A percentile compares a stretch with the other conserved stretches of the same genome.
Conservation (phyloP, 2,797 vertebrate genomes). For the Tragelaphus oryx region DNA sequence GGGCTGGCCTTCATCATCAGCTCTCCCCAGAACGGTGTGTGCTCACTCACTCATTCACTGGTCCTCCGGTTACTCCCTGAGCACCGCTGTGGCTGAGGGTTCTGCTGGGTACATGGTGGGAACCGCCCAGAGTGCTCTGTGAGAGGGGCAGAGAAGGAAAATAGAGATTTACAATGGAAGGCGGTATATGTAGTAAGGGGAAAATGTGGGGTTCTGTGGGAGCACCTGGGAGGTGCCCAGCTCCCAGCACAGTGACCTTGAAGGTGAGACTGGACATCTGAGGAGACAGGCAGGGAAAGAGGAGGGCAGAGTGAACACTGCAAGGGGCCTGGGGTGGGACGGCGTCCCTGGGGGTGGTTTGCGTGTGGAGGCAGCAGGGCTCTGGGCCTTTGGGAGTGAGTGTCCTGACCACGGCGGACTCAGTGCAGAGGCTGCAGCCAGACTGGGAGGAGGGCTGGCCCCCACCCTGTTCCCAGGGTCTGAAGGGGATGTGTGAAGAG, state of each 20-base stretch:
- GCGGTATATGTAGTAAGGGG: not conserved
- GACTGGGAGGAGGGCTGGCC: not conserved
- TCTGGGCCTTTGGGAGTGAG: not conserved
- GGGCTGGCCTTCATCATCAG: not conserved
- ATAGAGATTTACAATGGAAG: accelerated
- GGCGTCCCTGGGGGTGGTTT: not conserved
- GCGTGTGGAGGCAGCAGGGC: not conserved
- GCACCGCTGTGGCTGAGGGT: not conserved
- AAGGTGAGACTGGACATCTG: not conserved
- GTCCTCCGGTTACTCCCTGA: not conserved
- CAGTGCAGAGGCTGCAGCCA: accelerated
- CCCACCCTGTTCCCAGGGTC: not conserved
- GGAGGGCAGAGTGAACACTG: not conserved
- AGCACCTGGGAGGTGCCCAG: accelerated
- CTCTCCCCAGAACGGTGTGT: not conserved
- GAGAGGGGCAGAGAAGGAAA: not conserved
- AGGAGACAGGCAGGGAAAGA: not conserved
- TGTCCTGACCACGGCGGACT: not conserved
- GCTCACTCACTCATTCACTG: not conserved
- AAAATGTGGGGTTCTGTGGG: no score
- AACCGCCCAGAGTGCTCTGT: not conserved
- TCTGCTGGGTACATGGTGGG: not conserved
- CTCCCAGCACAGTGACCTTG: not conserved
- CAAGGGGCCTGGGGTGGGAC: not conserved
- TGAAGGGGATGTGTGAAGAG: not conserved